These are phyloP conservation scores for Odobenus rosmarus DNA, from an alignment of 2,113 vertebrate genomes.

Conservation along the genomic window DNA sequence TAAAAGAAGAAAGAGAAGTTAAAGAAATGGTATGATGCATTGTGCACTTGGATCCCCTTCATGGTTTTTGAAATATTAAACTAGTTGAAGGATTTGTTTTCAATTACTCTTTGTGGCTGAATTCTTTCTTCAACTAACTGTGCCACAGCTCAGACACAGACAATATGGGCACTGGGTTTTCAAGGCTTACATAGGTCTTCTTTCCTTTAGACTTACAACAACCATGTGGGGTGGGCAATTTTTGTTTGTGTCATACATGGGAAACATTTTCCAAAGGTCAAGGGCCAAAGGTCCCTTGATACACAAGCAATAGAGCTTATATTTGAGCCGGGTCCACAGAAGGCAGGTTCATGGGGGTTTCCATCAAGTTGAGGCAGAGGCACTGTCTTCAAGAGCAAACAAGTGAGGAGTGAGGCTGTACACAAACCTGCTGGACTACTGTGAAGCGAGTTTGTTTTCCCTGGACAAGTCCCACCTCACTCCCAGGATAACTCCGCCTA, in stretches of 20 bases:
- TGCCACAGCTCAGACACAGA: not conserved
- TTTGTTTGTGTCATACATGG: not conserved
- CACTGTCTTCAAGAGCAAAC: not conserved
- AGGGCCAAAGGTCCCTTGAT: not conserved
- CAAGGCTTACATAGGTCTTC: not conserved
- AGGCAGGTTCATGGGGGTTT: not conserved
- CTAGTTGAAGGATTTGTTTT: not conserved
- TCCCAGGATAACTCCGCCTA: not conserved
- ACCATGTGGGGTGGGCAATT: not conserved
- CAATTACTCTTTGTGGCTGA: not conserved
- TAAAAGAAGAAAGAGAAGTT: not conserved
- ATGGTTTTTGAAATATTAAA: not conserved
- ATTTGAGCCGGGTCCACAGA: not conserved
- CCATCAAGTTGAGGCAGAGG: not conserved
- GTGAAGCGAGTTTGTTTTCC: not conserved
- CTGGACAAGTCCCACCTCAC: no score
- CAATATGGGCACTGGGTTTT: not conserved
- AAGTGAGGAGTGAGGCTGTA: not conserved
- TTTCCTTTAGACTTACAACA: not conserved
- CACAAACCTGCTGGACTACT: accelerated
- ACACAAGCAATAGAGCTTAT: not conserved
- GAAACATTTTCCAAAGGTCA: not conserved
- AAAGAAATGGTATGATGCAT: not conserved
- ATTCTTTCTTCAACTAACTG: not conserved
- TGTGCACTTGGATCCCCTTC: not conserved